phyloP scores from a whole-genome alignment of 2,888 invertebrate genomes.

The Helleia helle region DNA sequence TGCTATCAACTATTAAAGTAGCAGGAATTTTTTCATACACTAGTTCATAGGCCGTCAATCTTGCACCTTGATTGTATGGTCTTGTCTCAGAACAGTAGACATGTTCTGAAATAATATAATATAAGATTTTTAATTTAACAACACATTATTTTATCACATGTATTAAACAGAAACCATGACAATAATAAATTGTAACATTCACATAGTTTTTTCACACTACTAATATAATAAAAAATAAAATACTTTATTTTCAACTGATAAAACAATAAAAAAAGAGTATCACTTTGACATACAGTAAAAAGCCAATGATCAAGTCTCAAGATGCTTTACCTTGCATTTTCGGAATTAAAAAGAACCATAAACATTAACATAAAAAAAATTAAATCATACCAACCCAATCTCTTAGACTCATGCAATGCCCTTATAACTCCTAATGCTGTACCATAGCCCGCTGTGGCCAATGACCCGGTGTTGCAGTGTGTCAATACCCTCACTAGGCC shows the following conservation, averaged over 20 bases:
- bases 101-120: slow-evolving; percentile 73
- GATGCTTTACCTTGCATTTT: too few species aligned
- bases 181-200: too few species aligned
- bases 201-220: too few species aligned
- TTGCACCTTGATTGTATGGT: slow-evolving; percentile 97
- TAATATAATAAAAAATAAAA: too few species aligned
- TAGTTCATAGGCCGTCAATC: slow-evolving; percentile 96
- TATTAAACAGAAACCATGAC: too few species aligned
- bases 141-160: too few species aligned
- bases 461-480: slow-evolving; percentile 98
- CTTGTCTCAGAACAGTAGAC: slow-evolving; percentile 98
- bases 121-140: too few species aligned
- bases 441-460: slow-evolving; percentile 97
- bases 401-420: slow-evolving; percentile 80
- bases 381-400: slow-evolving; percentile 76
- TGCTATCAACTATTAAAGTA: slow-evolving; percentile 94
- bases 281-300: too few species aligned
- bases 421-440: slow-evolving; percentile 98
- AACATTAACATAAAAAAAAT: background rate
- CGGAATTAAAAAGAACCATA: too few species aligned
- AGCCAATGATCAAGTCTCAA: too few species aligned
- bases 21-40: slow-evolving; percentile 93
- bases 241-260: too few species aligned
- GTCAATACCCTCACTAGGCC: slow-evolving; percentile 85
- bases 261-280: too few species aligned